Evolutionary conservation across 2,113 vertebrate species (phyloP).

Genomic region (Edolisoma coerulescens): DNA sequence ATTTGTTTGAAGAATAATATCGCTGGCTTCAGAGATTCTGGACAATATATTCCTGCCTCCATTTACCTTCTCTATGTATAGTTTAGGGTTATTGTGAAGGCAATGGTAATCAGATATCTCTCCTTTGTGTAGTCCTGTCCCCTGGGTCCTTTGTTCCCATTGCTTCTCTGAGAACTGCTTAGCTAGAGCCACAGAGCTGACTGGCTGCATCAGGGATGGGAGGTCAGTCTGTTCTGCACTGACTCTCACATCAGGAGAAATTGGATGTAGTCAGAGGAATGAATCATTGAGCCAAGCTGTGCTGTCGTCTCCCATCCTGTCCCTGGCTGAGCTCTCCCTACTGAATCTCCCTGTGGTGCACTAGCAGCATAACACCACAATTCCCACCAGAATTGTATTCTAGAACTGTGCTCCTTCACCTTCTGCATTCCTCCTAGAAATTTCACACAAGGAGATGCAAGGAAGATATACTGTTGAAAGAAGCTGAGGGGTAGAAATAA

Average conservation of each 20-base stretch:
- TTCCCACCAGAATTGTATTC: not conserved
- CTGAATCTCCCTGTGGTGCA: not conserved
- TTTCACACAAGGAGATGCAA: not conserved
- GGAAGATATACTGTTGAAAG: not conserved
- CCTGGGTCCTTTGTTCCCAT: not conserved
- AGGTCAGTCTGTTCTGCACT: not conserved
- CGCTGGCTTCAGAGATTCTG: not conserved
- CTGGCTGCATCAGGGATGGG: not conserved
- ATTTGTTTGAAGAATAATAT: not conserved
- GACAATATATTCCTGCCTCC: not conserved
- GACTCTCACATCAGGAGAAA: not conserved
- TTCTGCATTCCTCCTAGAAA: not conserved
- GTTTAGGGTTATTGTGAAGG: not conserved
- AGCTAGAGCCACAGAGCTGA: not conserved
- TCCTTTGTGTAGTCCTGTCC: not conserved
- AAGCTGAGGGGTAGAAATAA: not conserved
- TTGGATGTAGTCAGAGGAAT: not conserved
- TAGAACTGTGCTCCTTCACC: not conserved
- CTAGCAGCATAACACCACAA: not conserved
- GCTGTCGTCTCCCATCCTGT: not conserved
- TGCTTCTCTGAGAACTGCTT: not conserved
- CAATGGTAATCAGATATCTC: not conserved
- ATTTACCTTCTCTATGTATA: not conserved
- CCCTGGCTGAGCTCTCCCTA: not conserved
- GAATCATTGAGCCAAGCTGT: not conserved